Evolutionary conservation across 1,140 invertebrate species (phyloP), one percentile per base, ranked within the genome.

Genomic region (Pteromalus puparum): DNA sequence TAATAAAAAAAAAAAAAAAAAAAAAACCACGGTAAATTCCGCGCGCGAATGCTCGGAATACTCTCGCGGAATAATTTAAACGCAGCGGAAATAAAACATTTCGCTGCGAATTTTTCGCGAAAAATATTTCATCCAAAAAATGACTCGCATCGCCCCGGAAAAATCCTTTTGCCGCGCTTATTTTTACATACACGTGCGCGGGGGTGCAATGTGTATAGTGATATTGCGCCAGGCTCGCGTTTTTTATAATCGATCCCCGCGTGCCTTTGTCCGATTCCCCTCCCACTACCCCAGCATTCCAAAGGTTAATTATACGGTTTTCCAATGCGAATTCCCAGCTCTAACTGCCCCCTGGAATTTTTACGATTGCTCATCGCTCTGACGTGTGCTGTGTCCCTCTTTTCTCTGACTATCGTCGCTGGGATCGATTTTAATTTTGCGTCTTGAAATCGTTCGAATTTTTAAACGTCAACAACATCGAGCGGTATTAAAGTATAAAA

Each of bases 301-400:
- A 34, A 78, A 7, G 80, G 80, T 85, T 82, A 81, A 85, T 85
- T 85, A 85, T 68, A 34, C 26, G 75, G 68, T 82, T 85, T 85
- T 85, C 24, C 79, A 81, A 77, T 85, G 61, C 70, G 28, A 75
- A 81, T 81, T 75, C 65, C 38, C 38, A 21, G 46, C 77, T 84
- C 68, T n/a, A 30, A 68, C 46, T 78, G 68, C 30, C 46, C 72
- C 18, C 28, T 24, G 74, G 80, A 85, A 82, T 81, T 82, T 85
- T 82, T 85, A 85, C 78, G 73, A 85, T 78, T 85, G 79, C 78
- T 76, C 42, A 26, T 42, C 12, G 30, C 30, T 42, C 38, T 42
- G 6, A 13, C 21, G 53, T 61, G 18, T 61, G 18, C 53, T 81
- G 26, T 46, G 15, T 21, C 30, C 28, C 65, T 77, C n/a, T 15